A percentile compares a stretch with the other conserved stretches of the same genome.
These are phyloP conservation scores for Gastrophysa polygoni DNA, from an alignment of 2,888 invertebrate species.

Conservation along the genomic window DNA sequence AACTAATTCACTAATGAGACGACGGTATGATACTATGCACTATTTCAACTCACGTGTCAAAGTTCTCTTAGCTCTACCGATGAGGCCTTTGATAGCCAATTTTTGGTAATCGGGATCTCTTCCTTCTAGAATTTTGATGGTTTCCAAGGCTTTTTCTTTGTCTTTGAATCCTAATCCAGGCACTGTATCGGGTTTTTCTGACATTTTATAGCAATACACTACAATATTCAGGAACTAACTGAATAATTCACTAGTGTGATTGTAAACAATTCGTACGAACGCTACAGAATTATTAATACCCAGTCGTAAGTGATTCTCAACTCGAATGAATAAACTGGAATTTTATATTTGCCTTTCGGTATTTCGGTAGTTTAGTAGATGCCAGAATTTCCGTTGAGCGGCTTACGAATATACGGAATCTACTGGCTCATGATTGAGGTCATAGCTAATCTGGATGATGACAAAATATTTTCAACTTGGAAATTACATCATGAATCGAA, in stretches of 20 bases:
- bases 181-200: constrained; percentile 65
- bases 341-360: background rate
- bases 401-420: background rate
- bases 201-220: constrained; percentile 46
- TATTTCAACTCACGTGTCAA: constrained; percentile 63
- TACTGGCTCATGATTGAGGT: background rate
- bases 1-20: too few species aligned
- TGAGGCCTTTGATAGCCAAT: constrained; percentile 72
- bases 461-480: constrained; percentile 45
- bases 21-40: background rate
- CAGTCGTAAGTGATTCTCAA: background rate
- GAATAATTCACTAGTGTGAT: background rate
- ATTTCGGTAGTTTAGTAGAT: background rate
- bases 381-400: background rate
- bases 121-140: constrained; percentile 70
- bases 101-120: constrained; percentile 80
- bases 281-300: background rate
- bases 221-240: background rate
- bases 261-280: background rate
- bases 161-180: constrained; percentile 81
- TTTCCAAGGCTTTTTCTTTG: constrained; percentile 72
- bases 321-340: background rate
- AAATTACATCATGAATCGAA: constrained; percentile 44
- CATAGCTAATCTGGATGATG: constrained; percentile 27
- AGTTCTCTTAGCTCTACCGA: constrained; percentile 74